Conservation (phyloP, 2,888 invertebrate genomes). For the Lissonota sp. region DNA sequence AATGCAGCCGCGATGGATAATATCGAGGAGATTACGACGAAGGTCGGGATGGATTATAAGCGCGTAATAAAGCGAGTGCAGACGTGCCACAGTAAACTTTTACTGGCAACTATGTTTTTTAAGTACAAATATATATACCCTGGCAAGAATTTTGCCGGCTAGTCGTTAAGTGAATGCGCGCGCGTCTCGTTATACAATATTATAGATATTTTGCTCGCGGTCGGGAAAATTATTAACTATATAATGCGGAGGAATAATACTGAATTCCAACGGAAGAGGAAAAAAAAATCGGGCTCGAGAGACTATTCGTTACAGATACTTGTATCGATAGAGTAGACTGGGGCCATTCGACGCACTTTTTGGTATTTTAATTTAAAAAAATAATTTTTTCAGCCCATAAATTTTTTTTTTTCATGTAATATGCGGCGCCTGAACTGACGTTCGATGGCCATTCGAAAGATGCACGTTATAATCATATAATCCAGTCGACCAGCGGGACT, state of each 20-base stretch:
- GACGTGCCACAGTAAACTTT: conserved; percentile 30
- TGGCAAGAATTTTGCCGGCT: conserved; percentile 31
- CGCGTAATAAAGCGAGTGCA: conserved; percentile 49
- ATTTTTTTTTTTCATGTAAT: not conserved
- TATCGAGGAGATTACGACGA: not conserved
- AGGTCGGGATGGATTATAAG: conserved; percentile 19
- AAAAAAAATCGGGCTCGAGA: not conserved
- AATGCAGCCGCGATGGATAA: too few species aligned
- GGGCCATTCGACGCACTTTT: too few species aligned
- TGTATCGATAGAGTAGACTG: not conserved
- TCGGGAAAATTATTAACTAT: conserved; percentile 50
- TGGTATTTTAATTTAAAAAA: too few species aligned
- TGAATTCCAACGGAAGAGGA: conserved; percentile 56
- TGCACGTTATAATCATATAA: conserved; percentile 56
- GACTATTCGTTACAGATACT: conserved; percentile 11
- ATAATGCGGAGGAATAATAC: conserved; percentile 45
- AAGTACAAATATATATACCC: conserved; percentile 13
- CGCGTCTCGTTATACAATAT: conserved; percentile 56
- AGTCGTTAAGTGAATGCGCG: conserved; percentile 36
- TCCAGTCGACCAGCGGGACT: conserved; percentile 28
- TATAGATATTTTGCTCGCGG: conserved; percentile 30
- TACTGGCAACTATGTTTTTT: conserved; percentile 43
- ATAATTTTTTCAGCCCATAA: not conserved
- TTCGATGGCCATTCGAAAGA: conserved; percentile 13
- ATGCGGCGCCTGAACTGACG: conserved; percentile 22